A percentile compares a stretch with the other conserved stretches of the same genome.
Evolutionary conservation across 37 sponge, comb jelly and placozoan genomes (phyloP).

Genomic region (Hexactinellida sp.): DNA sequence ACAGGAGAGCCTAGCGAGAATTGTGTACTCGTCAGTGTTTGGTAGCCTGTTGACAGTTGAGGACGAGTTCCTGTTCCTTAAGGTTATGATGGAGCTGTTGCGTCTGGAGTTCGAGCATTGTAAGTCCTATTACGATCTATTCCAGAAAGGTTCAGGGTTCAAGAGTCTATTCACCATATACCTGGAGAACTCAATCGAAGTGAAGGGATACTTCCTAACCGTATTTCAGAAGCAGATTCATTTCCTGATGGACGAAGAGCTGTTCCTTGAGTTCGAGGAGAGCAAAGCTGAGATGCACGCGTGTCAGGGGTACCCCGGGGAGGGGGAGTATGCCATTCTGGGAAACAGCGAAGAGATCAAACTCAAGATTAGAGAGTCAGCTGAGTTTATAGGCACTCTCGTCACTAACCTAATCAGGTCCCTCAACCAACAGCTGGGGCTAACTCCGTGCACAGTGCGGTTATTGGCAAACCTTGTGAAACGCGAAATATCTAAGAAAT

Average conservation of each 20-base stretch:
- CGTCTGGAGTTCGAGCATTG: background rate
- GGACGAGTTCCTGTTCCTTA: background rate
- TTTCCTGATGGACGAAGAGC: background rate
- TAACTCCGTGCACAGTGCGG: background rate
- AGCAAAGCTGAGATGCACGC: slow-evolving; percentile 5
- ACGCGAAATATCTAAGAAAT: background rate
- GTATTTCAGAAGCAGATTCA: background rate
- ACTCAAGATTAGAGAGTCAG: background rate
- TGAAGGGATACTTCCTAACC: background rate
- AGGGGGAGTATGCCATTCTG: background rate
- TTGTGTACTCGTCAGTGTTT: background rate
- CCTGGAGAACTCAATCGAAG: background rate
- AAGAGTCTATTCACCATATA: background rate
- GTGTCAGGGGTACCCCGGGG: background rate
- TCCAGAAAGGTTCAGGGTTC: slow-evolving; percentile 13
- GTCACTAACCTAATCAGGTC: background rate
- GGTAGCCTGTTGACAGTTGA: background rate
- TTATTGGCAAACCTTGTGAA: background rate
- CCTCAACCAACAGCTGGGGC: background rate
- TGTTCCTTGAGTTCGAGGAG: background rate
- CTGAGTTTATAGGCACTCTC: background rate
- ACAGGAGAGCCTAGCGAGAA: background rate
- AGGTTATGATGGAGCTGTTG: slow-evolving; percentile 7
- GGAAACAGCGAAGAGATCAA: background rate
- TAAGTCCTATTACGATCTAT: background rate